These are phyloP conservation scores for Syrista parreyssii DNA, from an alignment of 2,888 invertebrate species.

Conservation along the genomic window DNA sequence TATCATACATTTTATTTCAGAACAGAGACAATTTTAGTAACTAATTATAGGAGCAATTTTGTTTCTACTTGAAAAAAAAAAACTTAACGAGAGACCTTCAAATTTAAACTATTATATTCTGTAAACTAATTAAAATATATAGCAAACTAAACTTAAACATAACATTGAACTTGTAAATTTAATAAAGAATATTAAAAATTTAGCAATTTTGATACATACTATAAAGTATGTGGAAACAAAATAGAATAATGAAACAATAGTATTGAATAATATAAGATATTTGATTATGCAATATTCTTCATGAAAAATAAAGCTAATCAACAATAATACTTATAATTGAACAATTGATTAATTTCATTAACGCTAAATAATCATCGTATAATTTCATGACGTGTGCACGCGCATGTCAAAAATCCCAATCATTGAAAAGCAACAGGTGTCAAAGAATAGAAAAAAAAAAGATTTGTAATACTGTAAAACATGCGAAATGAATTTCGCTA, in stretches of 20 bases:
- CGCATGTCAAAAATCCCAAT: not conserved
- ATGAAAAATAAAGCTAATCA: not conserved
- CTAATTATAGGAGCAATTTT: not conserved
- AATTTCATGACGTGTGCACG: not conserved
- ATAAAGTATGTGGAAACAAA: not conserved
- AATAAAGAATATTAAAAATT: not conserved
- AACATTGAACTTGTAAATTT: not conserved
- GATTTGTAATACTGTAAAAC: not conserved
- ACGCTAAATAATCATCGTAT: not conserved
- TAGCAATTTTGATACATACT: not conserved
- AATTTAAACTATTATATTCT: not conserved
- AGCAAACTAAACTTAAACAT: not conserved
- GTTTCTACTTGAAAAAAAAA: not conserved
- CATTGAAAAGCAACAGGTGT: not conserved
- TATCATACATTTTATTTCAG: not conserved
- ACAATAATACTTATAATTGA: not conserved
- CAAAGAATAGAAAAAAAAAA: not conserved
- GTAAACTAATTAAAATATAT: not conserved
- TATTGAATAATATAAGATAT: not conserved
- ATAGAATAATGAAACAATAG: not conserved
- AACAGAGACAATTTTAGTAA: not conserved
- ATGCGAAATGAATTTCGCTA: not conserved
- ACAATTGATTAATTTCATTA: not conserved
- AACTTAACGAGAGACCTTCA: not conserved
- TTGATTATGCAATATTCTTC: not conserved